Evolutionary conservation across 35 echinoderm and acorn worm genomes (phyloP).

Genomic region (Diadema setosum): DNA sequence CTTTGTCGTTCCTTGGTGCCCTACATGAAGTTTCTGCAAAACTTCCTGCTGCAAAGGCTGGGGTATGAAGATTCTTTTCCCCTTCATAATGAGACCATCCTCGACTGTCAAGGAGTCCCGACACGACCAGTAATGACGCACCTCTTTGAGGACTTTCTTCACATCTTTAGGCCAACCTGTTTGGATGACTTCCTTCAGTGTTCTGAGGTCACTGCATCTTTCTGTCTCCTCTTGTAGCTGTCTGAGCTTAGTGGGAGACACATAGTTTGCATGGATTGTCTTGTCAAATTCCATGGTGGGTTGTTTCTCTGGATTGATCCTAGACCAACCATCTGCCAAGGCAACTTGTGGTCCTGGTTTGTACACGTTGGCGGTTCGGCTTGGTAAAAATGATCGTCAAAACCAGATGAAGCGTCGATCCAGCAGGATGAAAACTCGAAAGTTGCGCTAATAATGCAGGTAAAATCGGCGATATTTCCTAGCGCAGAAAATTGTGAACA

Average conservation of each 20-base stretch:
- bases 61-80: slow-evolving; percentile 61
- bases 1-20: slow-evolving; percentile 60
- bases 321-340: slow-evolving; percentile 49
- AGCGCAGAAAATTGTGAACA: no score
- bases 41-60: slow-evolving; percentile 15
- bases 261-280: slow-evolving; percentile 28
- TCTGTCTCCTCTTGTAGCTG: background rate
- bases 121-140: slow-evolving; percentile 16
- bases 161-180: background rate
- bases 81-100: slow-evolving; percentile 69
- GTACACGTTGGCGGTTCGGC: no score
- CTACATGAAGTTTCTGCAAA: slow-evolving; percentile 46
- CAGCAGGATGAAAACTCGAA: no score
- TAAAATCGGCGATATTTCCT: no score
- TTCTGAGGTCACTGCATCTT: background rate
- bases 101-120: slow-evolving; percentile 24
- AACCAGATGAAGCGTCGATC: no score
- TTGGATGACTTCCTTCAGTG: slow-evolving; percentile 12
- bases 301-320: slow-evolving; percentile 8
- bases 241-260: background rate
- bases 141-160: background rate
- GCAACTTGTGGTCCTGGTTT: slow-evolving; percentile 44
- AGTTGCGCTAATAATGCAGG: no score
- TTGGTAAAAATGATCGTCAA: no score
- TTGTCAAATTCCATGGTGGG: slow-evolving; percentile 56